A percentile compares a stretch with the other conserved stretches of the same genome.
Evolutionary conservation across 2,888 invertebrate genomes (phyloP).

Genomic region (Stegophylla sp.): DNA sequence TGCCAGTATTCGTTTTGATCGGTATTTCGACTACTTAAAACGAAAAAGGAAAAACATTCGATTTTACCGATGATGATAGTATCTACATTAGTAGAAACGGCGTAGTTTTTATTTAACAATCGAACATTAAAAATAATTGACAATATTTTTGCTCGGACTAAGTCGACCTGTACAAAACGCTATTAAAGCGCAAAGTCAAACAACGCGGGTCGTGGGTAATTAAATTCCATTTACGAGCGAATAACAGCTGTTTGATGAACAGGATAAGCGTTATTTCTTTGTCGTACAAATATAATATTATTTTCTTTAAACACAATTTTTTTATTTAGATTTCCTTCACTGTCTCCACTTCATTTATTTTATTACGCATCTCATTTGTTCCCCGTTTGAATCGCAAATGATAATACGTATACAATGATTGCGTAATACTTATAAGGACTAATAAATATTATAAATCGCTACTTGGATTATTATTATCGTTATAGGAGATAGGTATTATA

Average conservation of each 20-base stretch:
- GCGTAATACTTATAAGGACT: conserved; percentile 1
- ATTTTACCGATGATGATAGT: not conserved
- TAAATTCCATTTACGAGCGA: conserved; percentile 39
- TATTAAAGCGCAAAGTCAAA: not conserved
- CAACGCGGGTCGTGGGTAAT: conserved; percentile 22
- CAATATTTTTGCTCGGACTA: not conserved
- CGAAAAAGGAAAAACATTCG: conserved; percentile 3
- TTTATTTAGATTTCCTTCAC: not conserved
- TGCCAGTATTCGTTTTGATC: not conserved
- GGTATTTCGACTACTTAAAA: conserved; percentile 1
- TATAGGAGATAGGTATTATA: conserved; percentile 18
- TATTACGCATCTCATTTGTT: conserved; percentile 15
- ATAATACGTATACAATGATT: not conserved
- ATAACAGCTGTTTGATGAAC: conserved; percentile 25
- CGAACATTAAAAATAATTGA: conserved; percentile 48
- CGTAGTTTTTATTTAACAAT: conserved; percentile 25
- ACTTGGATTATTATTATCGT: not conserved
- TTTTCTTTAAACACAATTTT: not conserved
- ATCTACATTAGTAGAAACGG: not conserved
- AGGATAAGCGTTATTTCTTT: conserved; percentile 29
- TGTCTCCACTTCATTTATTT: not conserved
- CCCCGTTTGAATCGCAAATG: conserved; percentile 4
- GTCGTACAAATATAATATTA: not conserved
- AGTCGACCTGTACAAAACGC: not conserved
- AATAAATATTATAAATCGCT: conserved; percentile 20